Conservation (phyloP, 2,797 vertebrate genomes). For the Pangasius djambal region DNA sequence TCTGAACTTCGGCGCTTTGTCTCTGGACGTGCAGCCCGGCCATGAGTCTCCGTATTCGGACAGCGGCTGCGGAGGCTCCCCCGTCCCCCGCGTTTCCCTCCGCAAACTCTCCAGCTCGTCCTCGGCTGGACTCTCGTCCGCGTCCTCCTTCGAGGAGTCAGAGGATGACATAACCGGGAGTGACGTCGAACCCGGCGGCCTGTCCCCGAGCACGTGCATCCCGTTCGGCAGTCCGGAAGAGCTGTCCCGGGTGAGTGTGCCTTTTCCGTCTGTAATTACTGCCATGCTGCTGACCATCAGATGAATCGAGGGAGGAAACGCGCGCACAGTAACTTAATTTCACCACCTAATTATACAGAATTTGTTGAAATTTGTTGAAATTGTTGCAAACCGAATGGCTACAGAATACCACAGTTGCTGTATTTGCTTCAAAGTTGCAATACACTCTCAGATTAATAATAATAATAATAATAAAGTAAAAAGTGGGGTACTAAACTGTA, state of each 20-base stretch:
- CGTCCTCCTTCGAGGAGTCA: slow-evolving; percentile 90
- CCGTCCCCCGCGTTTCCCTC: slow-evolving; percentile 70
- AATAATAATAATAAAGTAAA: too few species aligned
- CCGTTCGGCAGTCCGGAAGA: slow-evolving; percentile 75
- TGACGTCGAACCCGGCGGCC: slow-evolving; percentile 75
- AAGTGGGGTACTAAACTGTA: neutral
- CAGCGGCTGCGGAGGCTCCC: slow-evolving; percentile 84
- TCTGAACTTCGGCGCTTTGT: slow-evolving; percentile 58
- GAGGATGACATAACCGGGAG: slow-evolving; percentile 85
- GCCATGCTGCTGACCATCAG: neutral
- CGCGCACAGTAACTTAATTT: neutral
- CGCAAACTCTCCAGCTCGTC: slow-evolving; percentile 84
- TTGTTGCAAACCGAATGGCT: neutral
- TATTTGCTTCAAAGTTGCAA: neutral
- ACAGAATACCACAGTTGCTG: neutral
- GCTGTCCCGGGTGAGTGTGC: slow-evolving; percentile 77
- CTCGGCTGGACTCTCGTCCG: slow-evolving; percentile 83
- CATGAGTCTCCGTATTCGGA: slow-evolving; percentile 81
- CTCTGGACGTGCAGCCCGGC: slow-evolving; percentile 68
- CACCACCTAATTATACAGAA: neutral
- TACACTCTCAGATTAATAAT: neutral
- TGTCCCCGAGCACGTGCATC: slow-evolving; percentile 64
- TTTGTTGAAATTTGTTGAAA: neutral
- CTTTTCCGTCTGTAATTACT: neutral
- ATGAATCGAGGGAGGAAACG: neutral